Base-by-base conservation (phyloP, 2,113 vertebrate genomes). In the Egretta garzetta region DNA sequence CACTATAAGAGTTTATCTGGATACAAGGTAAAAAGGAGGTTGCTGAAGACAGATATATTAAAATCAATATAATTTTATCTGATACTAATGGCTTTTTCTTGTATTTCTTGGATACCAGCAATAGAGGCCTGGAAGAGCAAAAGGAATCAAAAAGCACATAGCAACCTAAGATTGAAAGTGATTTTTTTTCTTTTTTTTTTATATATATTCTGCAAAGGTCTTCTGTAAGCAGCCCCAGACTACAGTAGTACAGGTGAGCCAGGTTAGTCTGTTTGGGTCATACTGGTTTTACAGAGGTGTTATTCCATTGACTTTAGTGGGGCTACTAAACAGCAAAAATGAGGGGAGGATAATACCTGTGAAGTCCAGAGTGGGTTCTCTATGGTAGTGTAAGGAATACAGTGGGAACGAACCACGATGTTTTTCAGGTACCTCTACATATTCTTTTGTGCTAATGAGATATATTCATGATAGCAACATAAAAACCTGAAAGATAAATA, bases 391-490 rank as follows among this genome's bases (percentile, higher is more conserved):
- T 15, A 12, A 55, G 35, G 62, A 58, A 80, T 98, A 98, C 94
- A 98, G 97, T n/a, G 98, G 98, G 92, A 98, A 98, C 91, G 98
- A 98, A 17, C 98, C 98, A 74, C 97, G 94, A 27, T 98, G 98
- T 86, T 98, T 99, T 96, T 99, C 99, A 26, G 98, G 98, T 71
- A 99, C 98, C 68, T 98, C 98, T 32, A 98, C 58, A 8, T 39
- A 14, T 32, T 96, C 50, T 66, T 93, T 77, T 77, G 80, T 73
- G 76, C 19, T 26, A 41, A 49, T 83, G 45, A 86, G 50, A 60
- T 64, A 68, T 4, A 2, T 11, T 77, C 24, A 39, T 64, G 55
- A 43, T 24, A 73, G 41, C 13, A 75, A 18, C 30, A 45, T 17
- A n/a, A 97, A 50, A 80, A 7, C 64, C 72, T 89, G 52, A 52